Evolutionary conservation across 1,140 invertebrate species (phyloP).

Genomic region (Battus philenor): DNA sequence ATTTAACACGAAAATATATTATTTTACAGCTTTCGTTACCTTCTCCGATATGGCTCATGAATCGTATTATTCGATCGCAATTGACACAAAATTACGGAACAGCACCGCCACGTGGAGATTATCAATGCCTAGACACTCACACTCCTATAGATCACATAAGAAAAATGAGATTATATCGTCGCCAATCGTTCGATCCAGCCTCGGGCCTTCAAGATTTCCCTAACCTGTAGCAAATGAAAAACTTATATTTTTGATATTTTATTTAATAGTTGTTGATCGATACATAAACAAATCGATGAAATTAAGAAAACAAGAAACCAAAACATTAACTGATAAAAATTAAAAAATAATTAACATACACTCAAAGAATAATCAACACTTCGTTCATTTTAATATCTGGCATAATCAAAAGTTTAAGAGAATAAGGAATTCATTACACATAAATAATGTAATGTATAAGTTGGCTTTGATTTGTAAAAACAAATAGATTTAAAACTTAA

Average conservation of each 20-base stretch:
- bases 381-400: too few relatives aligned
- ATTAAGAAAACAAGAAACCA: slow-evolving; percentile 16
- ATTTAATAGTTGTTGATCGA: slow-evolving; percentile 20
- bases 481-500: too few relatives aligned
- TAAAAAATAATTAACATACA: slow-evolving; percentile 19
- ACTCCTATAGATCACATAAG: slow-evolving; percentile 64
- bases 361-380: slow-evolving; percentile 8
- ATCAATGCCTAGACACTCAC: slow-evolving; percentile 60
- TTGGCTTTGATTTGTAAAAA: too few relatives aligned
- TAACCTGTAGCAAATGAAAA: slow-evolving; percentile 26
- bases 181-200: slow-evolving; percentile 56
- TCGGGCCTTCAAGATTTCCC: slow-evolving; percentile 56
- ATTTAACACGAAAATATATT: not conserved
- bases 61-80: slow-evolving; percentile 57
- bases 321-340: slow-evolving; percentile 17
- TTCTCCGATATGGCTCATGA: slow-evolving; percentile 48
- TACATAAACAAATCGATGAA: slow-evolving; percentile 20
- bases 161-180: slow-evolving; percentile 45
- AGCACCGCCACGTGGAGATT: slow-evolving; percentile 54
- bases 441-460: too few relatives aligned
- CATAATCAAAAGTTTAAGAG: too few relatives aligned
- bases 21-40: slow-evolving; percentile 46
- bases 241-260: slow-evolving; percentile 24
- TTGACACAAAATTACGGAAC: slow-evolving; percentile 61
- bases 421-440: too few relatives aligned